These are phyloP conservation scores for Xenus cinereus DNA, from an alignment of 2,113 vertebrate species.

Conservation along the genomic window DNA sequence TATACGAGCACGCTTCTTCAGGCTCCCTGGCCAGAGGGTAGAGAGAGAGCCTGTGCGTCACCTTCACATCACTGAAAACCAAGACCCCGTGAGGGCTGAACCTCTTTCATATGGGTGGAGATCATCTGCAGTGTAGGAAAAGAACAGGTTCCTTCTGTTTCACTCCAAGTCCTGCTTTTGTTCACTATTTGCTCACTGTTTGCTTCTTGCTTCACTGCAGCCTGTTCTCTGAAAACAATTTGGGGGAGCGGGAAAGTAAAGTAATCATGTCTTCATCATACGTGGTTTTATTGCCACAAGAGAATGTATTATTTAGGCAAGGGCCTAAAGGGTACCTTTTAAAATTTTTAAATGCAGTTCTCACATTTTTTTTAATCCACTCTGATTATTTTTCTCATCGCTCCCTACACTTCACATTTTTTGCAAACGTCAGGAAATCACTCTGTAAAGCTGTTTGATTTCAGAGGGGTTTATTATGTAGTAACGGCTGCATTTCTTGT, in stretches of 20 bases:
- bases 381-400: neutral
- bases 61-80: neutral
- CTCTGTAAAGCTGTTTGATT: neutral
- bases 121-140: neutral
- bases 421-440: neutral
- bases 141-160: neutral
- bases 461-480: neutral
- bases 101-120: neutral
- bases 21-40: neutral
- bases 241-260: neutral
- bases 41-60: accelerated
- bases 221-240: neutral
- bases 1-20: neutral
- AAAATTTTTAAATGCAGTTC: neutral
- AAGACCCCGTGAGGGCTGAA: neutral
- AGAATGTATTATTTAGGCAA: neutral
- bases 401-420: neutral
- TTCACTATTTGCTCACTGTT: neutral
- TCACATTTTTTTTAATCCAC: neutral
- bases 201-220: neutral
- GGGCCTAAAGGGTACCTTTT: neutral
- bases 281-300: neutral
- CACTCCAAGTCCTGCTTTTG: neutral
- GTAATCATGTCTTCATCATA: neutral
- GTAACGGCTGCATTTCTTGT: neutral